phyloP scores from a whole-genome alignment of 2,113 vertebrate genomes.

The Prinia subflava region DNA sequence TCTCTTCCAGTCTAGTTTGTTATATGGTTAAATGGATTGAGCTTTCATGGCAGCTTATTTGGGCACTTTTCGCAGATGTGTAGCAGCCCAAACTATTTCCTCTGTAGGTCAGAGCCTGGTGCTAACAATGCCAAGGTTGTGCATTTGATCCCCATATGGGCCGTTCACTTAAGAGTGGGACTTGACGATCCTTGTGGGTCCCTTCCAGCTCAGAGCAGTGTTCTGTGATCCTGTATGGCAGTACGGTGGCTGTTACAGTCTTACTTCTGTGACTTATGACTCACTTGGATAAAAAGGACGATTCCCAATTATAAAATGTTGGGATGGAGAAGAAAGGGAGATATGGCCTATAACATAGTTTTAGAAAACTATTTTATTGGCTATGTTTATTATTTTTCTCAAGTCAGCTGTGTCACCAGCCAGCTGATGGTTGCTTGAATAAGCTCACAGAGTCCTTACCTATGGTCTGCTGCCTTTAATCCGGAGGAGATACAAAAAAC shows the following conservation, averaged over 20 bases:
- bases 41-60: not conserved
- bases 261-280: not conserved
- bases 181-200: not conserved
- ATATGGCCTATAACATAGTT: not conserved
- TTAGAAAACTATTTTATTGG: not conserved
- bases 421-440: not conserved
- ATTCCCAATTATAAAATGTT: not conserved
- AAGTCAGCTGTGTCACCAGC: not conserved
- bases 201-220: not conserved
- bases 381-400: not conserved
- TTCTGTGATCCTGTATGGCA: not conserved
- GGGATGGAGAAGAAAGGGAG: not conserved
- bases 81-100: not conserved
- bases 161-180: not conserved
- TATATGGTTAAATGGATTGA: not conserved
- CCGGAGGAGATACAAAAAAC: not conserved
- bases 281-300: not conserved
- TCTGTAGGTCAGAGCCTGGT: accelerated
- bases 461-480: not conserved
- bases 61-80: not conserved
- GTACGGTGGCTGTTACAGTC: not conserved
- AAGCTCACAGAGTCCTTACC: not conserved
- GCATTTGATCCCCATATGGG: not conserved
- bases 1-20: not conserved
- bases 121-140: not conserved